phyloP scores from a whole-genome alignment of 1,140 invertebrate species.

The Ladona fulva region DNA sequence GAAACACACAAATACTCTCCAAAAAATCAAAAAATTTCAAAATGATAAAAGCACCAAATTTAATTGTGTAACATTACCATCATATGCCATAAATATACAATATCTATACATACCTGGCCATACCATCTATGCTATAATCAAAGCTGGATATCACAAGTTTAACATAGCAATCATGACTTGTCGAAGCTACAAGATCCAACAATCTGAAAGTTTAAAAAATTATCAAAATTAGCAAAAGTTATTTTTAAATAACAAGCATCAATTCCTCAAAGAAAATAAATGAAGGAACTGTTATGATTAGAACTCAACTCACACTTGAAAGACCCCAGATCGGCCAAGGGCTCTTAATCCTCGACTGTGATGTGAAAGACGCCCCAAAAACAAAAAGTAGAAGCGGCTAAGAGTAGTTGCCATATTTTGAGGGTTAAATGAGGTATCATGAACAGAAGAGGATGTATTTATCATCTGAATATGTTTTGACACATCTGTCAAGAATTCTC shows the following conservation, averaged over 20 bases:
- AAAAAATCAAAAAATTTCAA: too few relatives aligned
- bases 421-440: constrained; percentile 83
- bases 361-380: constrained; percentile 77
- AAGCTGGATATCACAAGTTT: constrained; percentile 84
- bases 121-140: constrained; percentile 68
- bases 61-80: too few relatives aligned
- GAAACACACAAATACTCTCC: too few relatives aligned
- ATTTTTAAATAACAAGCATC: neutral
- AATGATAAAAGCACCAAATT: too few relatives aligned
- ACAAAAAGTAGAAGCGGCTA: constrained; percentile 88
- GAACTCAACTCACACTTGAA: constrained; percentile 51
- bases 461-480: constrained; percentile 65
- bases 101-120: constrained; percentile 47
- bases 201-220: constrained; percentile 46
- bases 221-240: neutral
- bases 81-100: too few relatives aligned
- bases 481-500: constrained; percentile 74
- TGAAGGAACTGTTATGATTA: constrained; percentile 13
- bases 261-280: constrained; percentile 12
- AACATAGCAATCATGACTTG: constrained; percentile 83
- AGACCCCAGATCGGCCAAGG: constrained; percentile 67
- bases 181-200: constrained; percentile 65
- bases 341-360: constrained; percentile 59
- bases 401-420: constrained; percentile 77
- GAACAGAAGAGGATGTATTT: constrained; percentile 58